Conservation (phyloP, 2,797 vertebrate genomes). For the Brachyalestes nurse region DNA sequence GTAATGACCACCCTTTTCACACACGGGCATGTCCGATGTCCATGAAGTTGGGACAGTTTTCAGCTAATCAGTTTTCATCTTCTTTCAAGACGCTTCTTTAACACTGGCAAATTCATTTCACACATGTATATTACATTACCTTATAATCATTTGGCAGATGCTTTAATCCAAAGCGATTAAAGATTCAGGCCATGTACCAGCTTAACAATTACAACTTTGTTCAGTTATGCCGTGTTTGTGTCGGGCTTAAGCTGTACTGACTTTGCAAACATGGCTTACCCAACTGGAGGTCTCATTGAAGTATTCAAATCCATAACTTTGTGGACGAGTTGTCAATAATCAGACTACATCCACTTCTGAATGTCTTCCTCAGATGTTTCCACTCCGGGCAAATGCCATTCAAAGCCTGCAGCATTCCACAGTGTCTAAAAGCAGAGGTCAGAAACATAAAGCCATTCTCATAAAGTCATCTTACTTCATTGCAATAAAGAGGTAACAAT, state of each 20-base stretch:
- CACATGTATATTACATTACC: too few species aligned
- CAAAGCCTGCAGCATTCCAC: neutral
- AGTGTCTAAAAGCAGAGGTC: slow-evolving; percentile 20
- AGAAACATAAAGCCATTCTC: neutral
- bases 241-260: neutral
- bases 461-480: neutral
- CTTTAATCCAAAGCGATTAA: too few species aligned
- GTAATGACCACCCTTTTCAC: too few species aligned
- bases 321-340: slow-evolving; percentile 27
- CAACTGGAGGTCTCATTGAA: slow-evolving; percentile 68
- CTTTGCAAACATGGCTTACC: slow-evolving; percentile 65
- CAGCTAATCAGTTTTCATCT: neutral
- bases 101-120: neutral
- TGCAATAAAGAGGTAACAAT: neutral
- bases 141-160: too few species aligned
- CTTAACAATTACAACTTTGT: too few species aligned
- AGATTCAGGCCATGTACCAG: too few species aligned
- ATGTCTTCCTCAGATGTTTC: slow-evolving; percentile 27
- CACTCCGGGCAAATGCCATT: slow-evolving; percentile 32
- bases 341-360: slow-evolving; percentile 50
- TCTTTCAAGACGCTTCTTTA: neutral
- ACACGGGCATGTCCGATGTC: neutral
- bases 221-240: too few species aligned
- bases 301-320: slow-evolving; percentile 54
- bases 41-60: too few species aligned